These are phyloP conservation scores for Eptesicus fuscus DNA, from an alignment of 2,113 vertebrate genomes.

Conservation along the genomic window DNA sequence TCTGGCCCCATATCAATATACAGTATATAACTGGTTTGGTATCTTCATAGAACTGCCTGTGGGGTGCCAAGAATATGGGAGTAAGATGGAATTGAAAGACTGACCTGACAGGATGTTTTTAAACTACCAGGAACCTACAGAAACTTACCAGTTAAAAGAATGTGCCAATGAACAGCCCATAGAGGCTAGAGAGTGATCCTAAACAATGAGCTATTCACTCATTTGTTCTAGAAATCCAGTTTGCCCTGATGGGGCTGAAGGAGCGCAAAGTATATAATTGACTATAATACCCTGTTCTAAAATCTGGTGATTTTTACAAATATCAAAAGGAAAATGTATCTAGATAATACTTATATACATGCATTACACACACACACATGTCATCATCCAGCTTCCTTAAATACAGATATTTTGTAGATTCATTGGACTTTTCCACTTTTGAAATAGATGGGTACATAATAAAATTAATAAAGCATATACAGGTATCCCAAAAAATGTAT, in stretches of 20 bases:
- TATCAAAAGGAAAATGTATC: background rate
- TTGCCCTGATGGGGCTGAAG: background rate
- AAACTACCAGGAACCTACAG: background rate
- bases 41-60: background rate
- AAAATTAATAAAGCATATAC: constrained; percentile 29
- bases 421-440: background rate
- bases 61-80: background rate
- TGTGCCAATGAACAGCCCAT: background rate
- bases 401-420: background rate
- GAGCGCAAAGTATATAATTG: background rate
- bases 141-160: background rate
- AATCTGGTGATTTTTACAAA: constrained; percentile 7
- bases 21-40: background rate
- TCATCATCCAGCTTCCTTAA: background rate
- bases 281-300: background rate
- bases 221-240: background rate
- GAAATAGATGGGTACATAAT: background rate
- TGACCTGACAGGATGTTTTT: background rate
- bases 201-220: background rate
- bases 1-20: background rate
- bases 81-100: background rate
- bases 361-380: background rate
- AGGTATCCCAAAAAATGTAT: too few relatives aligned
- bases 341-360: background rate
- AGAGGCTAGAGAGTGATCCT: background rate